These are phyloP conservation scores for Rhopalosiphum nymphaeae DNA, from an alignment of 2,888 invertebrate species.

Conservation along the genomic window DNA sequence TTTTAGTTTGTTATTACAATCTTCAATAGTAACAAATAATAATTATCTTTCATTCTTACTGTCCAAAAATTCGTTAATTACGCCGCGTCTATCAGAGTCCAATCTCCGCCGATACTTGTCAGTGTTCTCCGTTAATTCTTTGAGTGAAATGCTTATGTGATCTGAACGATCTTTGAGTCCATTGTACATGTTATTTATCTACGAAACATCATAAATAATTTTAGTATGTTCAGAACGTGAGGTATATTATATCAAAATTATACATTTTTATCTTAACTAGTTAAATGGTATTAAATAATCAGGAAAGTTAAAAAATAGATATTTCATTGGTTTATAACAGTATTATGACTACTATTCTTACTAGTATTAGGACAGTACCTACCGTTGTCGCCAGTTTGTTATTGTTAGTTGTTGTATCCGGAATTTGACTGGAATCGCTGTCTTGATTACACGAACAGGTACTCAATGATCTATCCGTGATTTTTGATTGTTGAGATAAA, in stretches of 20 bases:
- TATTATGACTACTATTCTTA: not conserved
- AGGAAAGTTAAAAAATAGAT: not conserved
- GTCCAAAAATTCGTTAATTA: conserved; percentile 53
- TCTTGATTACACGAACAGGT: conserved; percentile 49
- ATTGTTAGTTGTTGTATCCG: not conserved
- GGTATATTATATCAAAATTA: not conserved
- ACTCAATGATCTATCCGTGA: conserved; percentile 23
- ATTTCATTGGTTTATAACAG: not conserved
- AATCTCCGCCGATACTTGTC: conserved; percentile 56
- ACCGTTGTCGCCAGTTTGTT: conserved; percentile 42
- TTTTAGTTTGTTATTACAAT: not conserved
- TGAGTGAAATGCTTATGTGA: conserved; percentile 32
- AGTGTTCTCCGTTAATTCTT: conserved; percentile 44
- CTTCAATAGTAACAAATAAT: not conserved
- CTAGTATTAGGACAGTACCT: not conserved
- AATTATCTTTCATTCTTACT: conserved; percentile 47
- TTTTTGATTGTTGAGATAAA: conserved; percentile 43
- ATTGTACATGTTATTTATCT: conserved; percentile 50
- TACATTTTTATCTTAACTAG: not conserved
- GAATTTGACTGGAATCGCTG: conserved; percentile 35
- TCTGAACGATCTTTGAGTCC: conserved; percentile 49
- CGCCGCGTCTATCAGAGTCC: conserved; percentile 48
- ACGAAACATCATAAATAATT: not conserved
- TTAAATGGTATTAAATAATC: not conserved
- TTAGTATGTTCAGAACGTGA: not conserved